A percentile compares a stretch with the other conserved stretches of the same genome.
phyloP scores from a whole-genome alignment of 2,113 vertebrate genomes.

The Heteronetta atricapilla region DNA sequence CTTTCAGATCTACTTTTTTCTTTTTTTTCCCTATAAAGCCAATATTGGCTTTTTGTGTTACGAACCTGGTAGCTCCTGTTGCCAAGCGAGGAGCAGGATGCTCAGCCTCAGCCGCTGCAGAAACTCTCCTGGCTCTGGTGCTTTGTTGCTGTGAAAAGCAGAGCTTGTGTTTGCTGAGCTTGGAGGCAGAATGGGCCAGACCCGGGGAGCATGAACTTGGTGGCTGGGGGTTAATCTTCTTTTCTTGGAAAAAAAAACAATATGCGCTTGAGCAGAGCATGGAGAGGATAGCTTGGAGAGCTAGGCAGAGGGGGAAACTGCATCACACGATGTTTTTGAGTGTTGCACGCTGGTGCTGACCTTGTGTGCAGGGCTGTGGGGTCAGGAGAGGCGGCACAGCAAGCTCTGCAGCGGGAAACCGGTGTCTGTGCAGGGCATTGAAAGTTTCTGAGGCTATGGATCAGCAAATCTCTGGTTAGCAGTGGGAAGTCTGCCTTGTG shows the following conservation, averaged over 20 bases:
- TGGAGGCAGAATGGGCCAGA: neutral
- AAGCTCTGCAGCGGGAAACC: neutral
- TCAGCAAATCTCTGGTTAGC: neutral
- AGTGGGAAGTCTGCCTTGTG: neutral
- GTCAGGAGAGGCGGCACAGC: neutral
- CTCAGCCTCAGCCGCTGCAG: neutral
- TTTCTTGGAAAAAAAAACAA: neutral
- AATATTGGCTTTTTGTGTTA: neutral
- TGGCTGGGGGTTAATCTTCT: neutral
- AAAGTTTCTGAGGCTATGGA: neutral
- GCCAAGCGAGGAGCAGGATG: neutral
- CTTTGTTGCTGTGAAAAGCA: neutral
- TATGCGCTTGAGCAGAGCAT: fast-evolving
- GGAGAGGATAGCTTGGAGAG: neutral
- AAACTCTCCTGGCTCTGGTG: neutral
- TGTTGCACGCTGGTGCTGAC: neutral
- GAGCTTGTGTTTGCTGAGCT: fast-evolving
- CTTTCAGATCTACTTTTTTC: neutral
- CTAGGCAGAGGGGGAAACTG: neutral
- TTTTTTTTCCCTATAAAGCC: neutral
- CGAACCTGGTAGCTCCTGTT: neutral
- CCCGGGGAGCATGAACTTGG: fast-evolving
- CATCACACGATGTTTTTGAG: neutral
- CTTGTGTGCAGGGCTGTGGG: neutral
- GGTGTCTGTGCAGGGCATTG: fast-evolving